Percentiles rank a stretch among this genome's conserved stretches.
These are phyloP conservation scores for Orchestia grillus DNA, from an alignment of 1,140 invertebrate species.

Conservation along the genomic window DNA sequence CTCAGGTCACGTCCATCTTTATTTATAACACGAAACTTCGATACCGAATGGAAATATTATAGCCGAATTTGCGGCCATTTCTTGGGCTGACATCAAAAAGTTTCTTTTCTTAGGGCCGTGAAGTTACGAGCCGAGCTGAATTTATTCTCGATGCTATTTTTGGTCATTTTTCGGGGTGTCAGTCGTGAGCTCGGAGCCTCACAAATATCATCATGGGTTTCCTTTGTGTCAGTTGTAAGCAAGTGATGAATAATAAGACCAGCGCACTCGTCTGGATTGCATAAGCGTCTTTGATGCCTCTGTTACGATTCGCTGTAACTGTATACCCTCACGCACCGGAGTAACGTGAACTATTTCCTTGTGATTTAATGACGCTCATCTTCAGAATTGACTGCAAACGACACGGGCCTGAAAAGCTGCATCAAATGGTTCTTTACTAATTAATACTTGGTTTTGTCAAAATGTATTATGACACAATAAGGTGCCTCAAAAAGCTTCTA, in stretches of 20 bases:
- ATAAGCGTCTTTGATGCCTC: too few species aligned
- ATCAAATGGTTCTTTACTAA: too few species aligned
- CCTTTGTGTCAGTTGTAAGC: neutral
- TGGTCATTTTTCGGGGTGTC: neutral
- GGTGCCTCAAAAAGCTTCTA: too few species aligned
- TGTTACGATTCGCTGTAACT: too few species aligned
- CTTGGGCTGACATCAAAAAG: neutral
- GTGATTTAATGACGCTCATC: too few species aligned
- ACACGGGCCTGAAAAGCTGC: too few species aligned
- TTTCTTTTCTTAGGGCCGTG: neutral
- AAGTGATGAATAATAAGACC: neutral
- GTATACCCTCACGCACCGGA: too few species aligned
- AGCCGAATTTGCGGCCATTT: neutral
- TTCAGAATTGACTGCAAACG: too few species aligned
- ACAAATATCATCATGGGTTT: neutral
- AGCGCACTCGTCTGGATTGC: neutral
- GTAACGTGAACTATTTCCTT: too few species aligned
- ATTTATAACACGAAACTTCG: neutral
- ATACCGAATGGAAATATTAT: conserved; percentile 2
- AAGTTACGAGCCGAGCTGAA: neutral
- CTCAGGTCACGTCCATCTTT: neutral
- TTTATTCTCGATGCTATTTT: neutral
- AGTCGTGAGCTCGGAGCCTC: neutral
- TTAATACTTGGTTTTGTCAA: too few species aligned
- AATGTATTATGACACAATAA: too few species aligned